phyloP scores from a whole-genome alignment of 2,888 invertebrate species.

The Crossocerus cetratus region DNA sequence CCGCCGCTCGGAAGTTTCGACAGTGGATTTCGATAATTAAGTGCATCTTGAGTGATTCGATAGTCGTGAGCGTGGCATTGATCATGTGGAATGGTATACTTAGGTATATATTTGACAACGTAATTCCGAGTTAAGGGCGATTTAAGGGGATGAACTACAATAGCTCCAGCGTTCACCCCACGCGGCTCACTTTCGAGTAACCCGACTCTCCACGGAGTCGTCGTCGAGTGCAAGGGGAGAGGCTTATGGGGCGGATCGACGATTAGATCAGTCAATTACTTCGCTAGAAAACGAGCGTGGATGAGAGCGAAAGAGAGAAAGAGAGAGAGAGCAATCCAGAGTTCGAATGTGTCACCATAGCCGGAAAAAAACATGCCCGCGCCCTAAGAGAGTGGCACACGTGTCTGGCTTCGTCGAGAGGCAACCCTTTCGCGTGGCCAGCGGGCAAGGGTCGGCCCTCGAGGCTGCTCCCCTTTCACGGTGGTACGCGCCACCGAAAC shows the following conservation, averaged over 20 bases:
- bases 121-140: neutral
- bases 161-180: slow-evolving; percentile 18
- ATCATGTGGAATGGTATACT: neutral
- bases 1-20: too few relatives aligned
- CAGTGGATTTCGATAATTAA: too few relatives aligned
- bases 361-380: slow-evolving; percentile 32
- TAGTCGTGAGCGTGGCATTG: too few relatives aligned
- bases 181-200: slow-evolving; percentile 39
- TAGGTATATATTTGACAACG: neutral
- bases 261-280: slow-evolving; percentile 55
- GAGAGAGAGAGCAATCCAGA: too few relatives aligned
- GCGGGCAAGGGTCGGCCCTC: too few relatives aligned
- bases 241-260: slow-evolving; percentile 11
- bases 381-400: neutral
- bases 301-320: slow-evolving; percentile 21
- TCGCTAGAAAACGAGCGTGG: neutral
- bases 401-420: neutral
- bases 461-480: slow-evolving; percentile 9
- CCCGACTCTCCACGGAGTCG: slow-evolving; percentile 28
- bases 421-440: slow-evolving; percentile 24
- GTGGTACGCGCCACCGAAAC: slow-evolving; percentile 31
- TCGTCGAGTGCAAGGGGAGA: slow-evolving; percentile 1
- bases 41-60: too few relatives aligned
- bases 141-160: neutral
- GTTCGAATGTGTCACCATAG: too few relatives aligned